Conservation (phyloP, 2,797 vertebrate species). For the Muscicapa comitata region DNA sequence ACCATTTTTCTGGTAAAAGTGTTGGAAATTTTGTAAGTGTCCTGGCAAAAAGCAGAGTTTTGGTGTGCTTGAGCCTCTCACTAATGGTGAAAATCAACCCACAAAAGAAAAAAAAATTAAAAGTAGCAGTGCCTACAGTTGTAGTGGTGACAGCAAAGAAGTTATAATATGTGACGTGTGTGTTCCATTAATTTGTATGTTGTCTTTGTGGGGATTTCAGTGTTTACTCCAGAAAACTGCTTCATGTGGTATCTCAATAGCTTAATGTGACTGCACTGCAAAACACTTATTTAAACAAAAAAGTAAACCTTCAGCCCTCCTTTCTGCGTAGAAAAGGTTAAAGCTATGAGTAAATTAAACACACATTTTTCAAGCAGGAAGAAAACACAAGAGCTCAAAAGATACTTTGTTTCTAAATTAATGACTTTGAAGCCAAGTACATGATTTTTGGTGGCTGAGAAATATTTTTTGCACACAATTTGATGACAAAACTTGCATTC, state of each 20-base stretch:
- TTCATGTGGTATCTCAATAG: background rate
- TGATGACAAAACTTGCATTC: background rate
- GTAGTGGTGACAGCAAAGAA: background rate
- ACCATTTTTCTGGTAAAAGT: background rate
- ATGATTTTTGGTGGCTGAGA: background rate
- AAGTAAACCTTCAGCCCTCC: background rate
- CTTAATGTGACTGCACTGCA: background rate
- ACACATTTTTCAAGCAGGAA: background rate
- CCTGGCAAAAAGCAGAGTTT: background rate
- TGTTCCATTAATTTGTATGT: background rate
- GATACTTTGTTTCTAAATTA: background rate
- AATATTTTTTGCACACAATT: background rate
- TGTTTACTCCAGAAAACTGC: background rate
- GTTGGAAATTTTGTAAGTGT: background rate
- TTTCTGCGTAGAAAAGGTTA: background rate
- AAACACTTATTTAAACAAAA: background rate
- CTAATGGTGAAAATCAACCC: background rate
- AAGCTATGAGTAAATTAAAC: background rate
- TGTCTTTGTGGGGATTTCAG: background rate
- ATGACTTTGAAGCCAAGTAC: background rate
- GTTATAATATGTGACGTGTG: rapidly evolving
- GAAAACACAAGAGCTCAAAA: background rate
- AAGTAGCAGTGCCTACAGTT: background rate
- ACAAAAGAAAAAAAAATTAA: background rate
- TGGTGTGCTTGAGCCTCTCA: background rate